A percentile compares a stretch with the other conserved stretches of the same genome.
phyloP scores from a whole-genome alignment of 2,113 vertebrate genomes.

The Erinaceus europaeus region DNA sequence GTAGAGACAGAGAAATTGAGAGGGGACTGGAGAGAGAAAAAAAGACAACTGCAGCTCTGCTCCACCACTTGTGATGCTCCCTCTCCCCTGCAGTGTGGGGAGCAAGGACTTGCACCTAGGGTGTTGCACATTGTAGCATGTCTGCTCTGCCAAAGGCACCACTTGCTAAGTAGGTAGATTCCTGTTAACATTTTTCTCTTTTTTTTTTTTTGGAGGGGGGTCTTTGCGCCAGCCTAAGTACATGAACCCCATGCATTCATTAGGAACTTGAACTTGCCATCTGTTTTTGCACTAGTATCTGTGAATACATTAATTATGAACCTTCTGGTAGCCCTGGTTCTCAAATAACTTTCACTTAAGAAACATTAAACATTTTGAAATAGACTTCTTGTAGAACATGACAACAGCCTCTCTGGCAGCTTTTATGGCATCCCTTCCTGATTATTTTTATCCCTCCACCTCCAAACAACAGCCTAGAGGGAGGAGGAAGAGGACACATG shows the following conservation, averaged over 20 bases:
- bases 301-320: background rate
- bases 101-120: too few relatives aligned
- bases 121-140: too few relatives aligned
- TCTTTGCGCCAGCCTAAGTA: background rate
- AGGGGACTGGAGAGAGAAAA: too few relatives aligned
- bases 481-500: slow-evolving; percentile 32
- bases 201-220: background rate
- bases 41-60: too few relatives aligned
- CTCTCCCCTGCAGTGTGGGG: too few relatives aligned
- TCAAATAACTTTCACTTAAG: slow-evolving; percentile 45
- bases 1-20: too few relatives aligned
- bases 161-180: too few relatives aligned
- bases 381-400: slow-evolving; percentile 42
- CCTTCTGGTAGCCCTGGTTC: background rate
- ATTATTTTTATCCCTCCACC: slow-evolving; percentile 32
- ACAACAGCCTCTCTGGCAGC: slow-evolving; percentile 10
- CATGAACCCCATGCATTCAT: background rate
- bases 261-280: background rate
- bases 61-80: too few relatives aligned
- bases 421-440: background rate
- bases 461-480: slow-evolving; percentile 58
- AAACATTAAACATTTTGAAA: slow-evolving; percentile 59
- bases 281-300: background rate
- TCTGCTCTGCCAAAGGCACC: too few relatives aligned
- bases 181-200: too few relatives aligned